phyloP scores from a whole-genome alignment of 2,888 invertebrate species.

The Epistrophe eligans region DNA sequence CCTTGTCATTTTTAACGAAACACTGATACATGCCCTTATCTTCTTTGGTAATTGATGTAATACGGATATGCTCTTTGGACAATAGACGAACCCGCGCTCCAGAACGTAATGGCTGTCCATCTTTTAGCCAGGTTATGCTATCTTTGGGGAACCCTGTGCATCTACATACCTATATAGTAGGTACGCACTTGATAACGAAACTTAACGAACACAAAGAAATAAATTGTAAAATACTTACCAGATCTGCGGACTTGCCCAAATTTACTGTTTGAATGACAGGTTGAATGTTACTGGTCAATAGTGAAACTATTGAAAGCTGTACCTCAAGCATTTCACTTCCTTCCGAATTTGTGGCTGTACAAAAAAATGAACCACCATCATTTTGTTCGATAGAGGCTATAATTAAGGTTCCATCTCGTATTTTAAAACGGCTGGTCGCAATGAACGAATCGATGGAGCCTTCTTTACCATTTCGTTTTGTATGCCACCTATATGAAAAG shows the following conservation, averaged over 20 bases:
- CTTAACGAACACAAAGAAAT: conserved; percentile 31
- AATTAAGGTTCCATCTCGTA: conserved; percentile 85
- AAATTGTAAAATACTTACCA: conserved; percentile 85
- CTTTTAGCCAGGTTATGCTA: conserved; percentile 90
- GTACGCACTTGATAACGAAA: conserved; percentile 1
- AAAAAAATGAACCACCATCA: conserved; percentile 85
- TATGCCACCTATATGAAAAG: conserved; percentile 84
- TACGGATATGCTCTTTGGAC: conserved; percentile 85
- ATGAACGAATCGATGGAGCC: conserved; percentile 84
- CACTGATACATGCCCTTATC: conserved; percentile 97
- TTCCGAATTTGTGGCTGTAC: conserved; percentile 85
- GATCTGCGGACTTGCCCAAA: conserved; percentile 91
- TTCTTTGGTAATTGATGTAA: conserved; percentile 89
- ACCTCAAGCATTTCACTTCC: conserved; percentile 86
- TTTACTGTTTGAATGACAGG: conserved; percentile 91
- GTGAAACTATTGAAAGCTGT: conserved; percentile 86
- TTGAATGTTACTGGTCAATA: conserved; percentile 90
- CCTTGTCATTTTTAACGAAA: conserved; percentile 91
- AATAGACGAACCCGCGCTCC: conserved; percentile 86
- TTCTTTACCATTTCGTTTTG: conserved; percentile 84
- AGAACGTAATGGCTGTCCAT: conserved; percentile 87
- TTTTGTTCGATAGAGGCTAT: conserved; percentile 84
- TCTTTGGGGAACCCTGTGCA: conserved; percentile 92
- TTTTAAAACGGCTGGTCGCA: conserved; percentile 84
- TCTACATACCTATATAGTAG: conserved; percentile 87